Evolutionary conservation across 2,113 vertebrate genomes (phyloP).

Genomic region (Catharus minimus): DNA sequence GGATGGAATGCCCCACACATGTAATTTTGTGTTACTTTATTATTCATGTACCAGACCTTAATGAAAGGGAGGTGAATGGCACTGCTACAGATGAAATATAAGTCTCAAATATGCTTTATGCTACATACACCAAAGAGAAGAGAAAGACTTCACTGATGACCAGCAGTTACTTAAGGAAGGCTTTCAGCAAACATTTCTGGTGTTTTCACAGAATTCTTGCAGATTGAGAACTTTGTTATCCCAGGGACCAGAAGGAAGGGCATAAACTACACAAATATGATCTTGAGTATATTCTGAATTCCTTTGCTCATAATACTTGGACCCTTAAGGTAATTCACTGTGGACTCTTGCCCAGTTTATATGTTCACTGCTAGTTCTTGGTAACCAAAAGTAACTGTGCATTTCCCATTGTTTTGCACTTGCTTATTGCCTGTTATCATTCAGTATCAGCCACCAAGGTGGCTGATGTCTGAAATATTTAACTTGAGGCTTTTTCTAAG

Average conservation of each 20-base stretch:
- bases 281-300: neutral
- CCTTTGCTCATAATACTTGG: neutral
- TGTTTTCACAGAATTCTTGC: neutral
- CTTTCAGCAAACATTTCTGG: conserved; percentile 4
- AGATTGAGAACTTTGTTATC: neutral
- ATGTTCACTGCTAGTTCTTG: neutral
- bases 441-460: neutral
- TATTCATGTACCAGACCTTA: conserved; percentile 1
- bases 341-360: neutral
- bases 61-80: neutral
- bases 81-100: neutral
- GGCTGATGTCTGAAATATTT: neutral
- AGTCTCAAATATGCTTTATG: neutral
- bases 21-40: neutral
- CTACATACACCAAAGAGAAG: neutral
- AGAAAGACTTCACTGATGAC: neutral
- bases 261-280: neutral
- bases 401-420: neutral
- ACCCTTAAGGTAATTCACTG: neutral
- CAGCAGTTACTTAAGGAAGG: neutral
- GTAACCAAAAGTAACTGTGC: neutral
- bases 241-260: neutral
- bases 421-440: neutral
- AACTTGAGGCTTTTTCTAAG: neutral
- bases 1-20: neutral